These are phyloP conservation scores for Sciurus vulgaris DNA, from an alignment of 2,797 vertebrate species.

Conservation along the genomic window DNA sequence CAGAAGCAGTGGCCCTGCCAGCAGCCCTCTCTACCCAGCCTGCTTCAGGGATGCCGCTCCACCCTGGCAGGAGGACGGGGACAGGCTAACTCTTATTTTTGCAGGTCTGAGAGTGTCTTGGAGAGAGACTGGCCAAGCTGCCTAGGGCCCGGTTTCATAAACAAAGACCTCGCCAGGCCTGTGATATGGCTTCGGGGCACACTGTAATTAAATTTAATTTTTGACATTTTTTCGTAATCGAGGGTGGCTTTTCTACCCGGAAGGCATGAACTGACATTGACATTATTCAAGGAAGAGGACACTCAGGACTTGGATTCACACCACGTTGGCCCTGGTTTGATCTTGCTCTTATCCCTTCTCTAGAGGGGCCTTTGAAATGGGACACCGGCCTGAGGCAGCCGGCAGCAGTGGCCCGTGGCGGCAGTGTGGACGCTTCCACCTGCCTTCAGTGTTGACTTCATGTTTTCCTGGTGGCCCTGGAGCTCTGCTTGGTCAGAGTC, in stretches of 20 bases:
- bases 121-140: neutral
- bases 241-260: neutral
- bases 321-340: neutral
- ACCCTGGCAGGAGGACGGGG: neutral
- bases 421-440: neutral
- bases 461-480: constrained; percentile 43
- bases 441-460: constrained; percentile 25
- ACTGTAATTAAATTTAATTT: neutral
- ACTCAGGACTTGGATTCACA: neutral
- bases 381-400: neutral
- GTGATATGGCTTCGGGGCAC: neutral
- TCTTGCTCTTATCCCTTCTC: neutral
- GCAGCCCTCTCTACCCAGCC: neutral
- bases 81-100: constrained; percentile 9
- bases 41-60: neutral
- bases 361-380: neutral
- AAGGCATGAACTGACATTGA: constrained; percentile 8
- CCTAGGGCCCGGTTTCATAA: neutral
- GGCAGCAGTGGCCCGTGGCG: neutral
- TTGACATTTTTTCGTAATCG: neutral
- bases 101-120: neutral
- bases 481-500: neutral
- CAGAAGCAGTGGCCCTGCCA: neutral
- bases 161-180: constrained; percentile 35
- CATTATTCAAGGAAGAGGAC: constrained; percentile 16